Evolutionary conservation across 2,797 vertebrate species (phyloP).

Genomic region (Crenuchus spilurus): DNA sequence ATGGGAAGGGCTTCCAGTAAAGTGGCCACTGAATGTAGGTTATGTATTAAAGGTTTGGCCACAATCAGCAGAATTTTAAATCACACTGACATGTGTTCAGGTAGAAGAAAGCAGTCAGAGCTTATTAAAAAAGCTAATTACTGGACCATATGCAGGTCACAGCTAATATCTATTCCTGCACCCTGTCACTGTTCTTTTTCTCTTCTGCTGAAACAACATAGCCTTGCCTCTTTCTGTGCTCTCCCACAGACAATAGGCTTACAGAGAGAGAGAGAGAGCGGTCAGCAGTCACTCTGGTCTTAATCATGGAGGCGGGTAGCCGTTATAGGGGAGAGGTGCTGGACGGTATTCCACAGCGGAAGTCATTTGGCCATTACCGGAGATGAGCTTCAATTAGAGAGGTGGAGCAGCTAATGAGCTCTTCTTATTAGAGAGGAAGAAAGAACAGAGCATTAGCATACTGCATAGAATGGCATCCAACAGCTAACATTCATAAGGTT

Average conservation of each 20-base stretch:
- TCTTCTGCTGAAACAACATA: constrained; percentile 64
- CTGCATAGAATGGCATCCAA: constrained; percentile 33
- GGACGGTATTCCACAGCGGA: constrained; percentile 57
- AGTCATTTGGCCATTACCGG: constrained; percentile 59
- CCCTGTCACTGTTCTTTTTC: constrained; percentile 31
- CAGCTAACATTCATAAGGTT: constrained; percentile 21
- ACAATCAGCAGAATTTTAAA: not conserved
- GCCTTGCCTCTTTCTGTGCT: constrained; percentile 61
- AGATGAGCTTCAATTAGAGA: constrained; percentile 59
- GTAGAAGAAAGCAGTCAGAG: not conserved
- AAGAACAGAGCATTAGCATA: constrained; percentile 50
- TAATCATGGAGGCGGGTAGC: constrained; percentile 68
- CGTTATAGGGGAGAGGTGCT: constrained; percentile 61
- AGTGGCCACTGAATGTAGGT: not conserved
- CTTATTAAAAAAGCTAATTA: constrained; percentile 25
- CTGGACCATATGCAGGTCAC: not conserved
- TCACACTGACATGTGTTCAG: not conserved
- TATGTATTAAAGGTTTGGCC: not conserved
- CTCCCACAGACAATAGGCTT: constrained; percentile 62
- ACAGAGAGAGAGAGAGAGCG: constrained; percentile 59
- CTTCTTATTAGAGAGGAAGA: constrained; percentile 58
- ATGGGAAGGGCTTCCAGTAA: not conserved
- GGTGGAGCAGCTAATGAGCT: constrained; percentile 65
- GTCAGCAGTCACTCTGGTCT: constrained; percentile 61
- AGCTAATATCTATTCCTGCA: not conserved